Evolutionary conservation across 1,140 invertebrate species (phyloP), one percentile per base, ranked within the genome.

Genomic region (Penaeus indicus): DNA sequence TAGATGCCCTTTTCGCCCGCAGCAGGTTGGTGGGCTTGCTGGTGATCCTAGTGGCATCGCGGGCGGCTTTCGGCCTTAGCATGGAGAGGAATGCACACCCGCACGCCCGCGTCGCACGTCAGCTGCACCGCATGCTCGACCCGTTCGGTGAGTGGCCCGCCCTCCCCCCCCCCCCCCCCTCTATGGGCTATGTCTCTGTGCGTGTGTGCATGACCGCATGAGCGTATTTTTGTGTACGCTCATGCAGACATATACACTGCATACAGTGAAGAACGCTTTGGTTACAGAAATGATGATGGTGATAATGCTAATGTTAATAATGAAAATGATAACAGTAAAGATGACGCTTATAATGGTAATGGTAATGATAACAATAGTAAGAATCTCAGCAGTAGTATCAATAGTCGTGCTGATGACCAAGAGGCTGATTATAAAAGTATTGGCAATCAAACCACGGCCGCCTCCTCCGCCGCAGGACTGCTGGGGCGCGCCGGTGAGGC

Each of bases 61-160:
- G 22, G 69, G 84, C 47, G 69, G 27, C 22, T 60, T 1, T n/a
- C 38, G 38, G 64, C 42, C 54, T 54, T 16, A 54, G 54, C 54
- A 54, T 16, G 54, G 54, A 75, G 25, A 19, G 42, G n/a, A 19
- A 75, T 27, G 21, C n/a, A 21, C 72, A 4, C n/a, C 21, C 69
- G 8, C 21, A 16, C 19, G 69, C 27, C 38, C 77, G 85, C 22
- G 62, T 64, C 2, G 25, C 62, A 13, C 85, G 85, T 25, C 85
- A 86, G 63, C 85, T 86, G 5, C 85, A 86, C 63, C 85, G 63
- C 63, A 67, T 86, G 16, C 85, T 86, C 13, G 85, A 86, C 72
- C 85, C 85, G 4, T 86, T 86, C 42, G 85, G 85, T 86, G 38
- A 86, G 61, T 60, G 25, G 18, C n/a, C 42, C 72, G 18, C 72